Percentiles rank a stretch among this genome's conserved stretches.
phyloP scores from a whole-genome alignment of 2,113 vertebrate species.

The Spizaetus ornatus region DNA sequence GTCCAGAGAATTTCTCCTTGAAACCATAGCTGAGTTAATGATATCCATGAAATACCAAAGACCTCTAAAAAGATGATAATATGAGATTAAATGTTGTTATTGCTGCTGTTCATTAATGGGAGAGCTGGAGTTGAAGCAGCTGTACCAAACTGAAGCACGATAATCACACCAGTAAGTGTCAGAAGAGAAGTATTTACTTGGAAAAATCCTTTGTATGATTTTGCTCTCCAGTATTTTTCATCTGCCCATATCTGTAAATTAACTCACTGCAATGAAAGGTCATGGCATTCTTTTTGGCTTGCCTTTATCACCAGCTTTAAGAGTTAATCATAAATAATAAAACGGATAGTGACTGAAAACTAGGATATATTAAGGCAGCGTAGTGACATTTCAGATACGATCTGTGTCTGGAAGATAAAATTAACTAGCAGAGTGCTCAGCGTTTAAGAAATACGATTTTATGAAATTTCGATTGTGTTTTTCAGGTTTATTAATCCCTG shows the following conservation, averaged over 20 bases:
- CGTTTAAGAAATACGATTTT: neutral
- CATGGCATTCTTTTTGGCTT: neutral
- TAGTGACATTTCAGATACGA: neutral
- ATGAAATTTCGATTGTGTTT: neutral
- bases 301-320: neutral
- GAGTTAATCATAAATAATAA: neutral
- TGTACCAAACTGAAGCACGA: neutral
- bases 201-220: neutral
- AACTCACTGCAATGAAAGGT: neutral
- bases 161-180: neutral
- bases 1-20: neutral
- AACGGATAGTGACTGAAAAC: neutral
- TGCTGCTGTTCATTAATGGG: neutral
- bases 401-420: neutral
- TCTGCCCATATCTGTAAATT: neutral
- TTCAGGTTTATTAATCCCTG: neutral
- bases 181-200: neutral
- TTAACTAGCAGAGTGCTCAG: neutral
- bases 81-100: neutral
- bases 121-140: neutral
- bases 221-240: neutral
- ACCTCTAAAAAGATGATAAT: neutral
- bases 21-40: neutral
- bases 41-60: neutral
- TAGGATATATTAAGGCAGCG: neutral